phyloP scores from a whole-genome alignment of 2,113 vertebrate species.

The Thymallus thymallus region DNA sequence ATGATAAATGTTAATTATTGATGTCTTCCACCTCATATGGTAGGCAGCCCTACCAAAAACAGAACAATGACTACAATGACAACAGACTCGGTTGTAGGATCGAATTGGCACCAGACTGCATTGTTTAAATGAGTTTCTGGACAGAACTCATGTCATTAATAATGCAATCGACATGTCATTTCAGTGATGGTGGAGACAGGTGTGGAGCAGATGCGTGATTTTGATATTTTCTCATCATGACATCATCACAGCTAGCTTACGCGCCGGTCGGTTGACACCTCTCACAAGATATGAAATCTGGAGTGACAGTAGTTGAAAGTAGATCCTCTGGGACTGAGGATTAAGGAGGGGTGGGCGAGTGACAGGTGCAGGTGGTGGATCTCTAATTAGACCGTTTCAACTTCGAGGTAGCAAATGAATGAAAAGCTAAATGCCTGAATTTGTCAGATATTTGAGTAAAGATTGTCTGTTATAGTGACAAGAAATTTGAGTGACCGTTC shows the following conservation, averaged over 20 bases:
- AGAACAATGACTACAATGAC: background rate
- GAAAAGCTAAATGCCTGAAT: conserved; percentile 4
- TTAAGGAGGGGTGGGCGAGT: background rate
- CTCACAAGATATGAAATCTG: conserved; percentile 24
- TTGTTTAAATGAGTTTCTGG: background rate
- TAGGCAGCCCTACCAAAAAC: background rate
- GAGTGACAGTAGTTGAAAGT: conserved; percentile 33
- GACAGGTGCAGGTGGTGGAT: conserved; percentile 12
- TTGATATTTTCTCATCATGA: background rate
- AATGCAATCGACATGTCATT: background rate
- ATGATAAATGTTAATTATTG: too few relatives aligned
- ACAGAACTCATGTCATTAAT: background rate
- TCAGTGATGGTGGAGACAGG: background rate
- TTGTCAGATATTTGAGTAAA: conserved; percentile 14
- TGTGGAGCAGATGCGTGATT: background rate
- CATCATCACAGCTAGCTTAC: conserved; percentile 28
- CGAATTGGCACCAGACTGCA: background rate
- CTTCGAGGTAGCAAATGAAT: conserved; percentile 4
- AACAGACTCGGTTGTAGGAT: background rate
- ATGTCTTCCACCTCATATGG: too few relatives aligned
- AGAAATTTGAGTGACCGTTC: too few relatives aligned
- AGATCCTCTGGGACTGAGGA: conserved; percentile 26
- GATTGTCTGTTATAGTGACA: too few relatives aligned
- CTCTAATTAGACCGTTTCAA: conserved; percentile 44
- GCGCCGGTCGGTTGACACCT: conserved; percentile 13